A percentile compares a stretch with the other conserved stretches of the same genome.
These are phyloP conservation scores for Hemibagrus wyckioides DNA, from an alignment of 2,113 vertebrate species.

Conservation along the genomic window DNA sequence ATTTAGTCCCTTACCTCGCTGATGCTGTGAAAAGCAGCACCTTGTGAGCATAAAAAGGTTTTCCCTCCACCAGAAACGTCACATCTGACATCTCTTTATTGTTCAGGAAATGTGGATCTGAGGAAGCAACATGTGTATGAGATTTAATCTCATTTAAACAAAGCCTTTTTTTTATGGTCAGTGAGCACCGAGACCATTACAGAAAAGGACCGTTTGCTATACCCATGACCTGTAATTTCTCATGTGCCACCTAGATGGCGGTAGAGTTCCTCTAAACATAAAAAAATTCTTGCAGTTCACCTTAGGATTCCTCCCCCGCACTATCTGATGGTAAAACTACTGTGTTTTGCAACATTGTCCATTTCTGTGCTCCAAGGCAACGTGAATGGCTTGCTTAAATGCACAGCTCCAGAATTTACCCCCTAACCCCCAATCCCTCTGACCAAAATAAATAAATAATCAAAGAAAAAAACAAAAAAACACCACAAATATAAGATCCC, in stretches of 20 bases:
- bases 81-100: conserved; percentile 81
- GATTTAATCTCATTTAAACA: background rate
- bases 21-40: conserved; percentile 79
- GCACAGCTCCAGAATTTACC: background rate
- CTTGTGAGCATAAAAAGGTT: conserved; percentile 80
- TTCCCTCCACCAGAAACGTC: conserved; percentile 79
- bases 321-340: background rate
- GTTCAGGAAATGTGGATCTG: conserved; percentile 78
- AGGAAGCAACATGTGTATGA: conserved; percentile 14
- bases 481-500: background rate
- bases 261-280: conserved; percentile 26
- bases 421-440: background rate
- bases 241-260: conserved; percentile 40
- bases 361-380: background rate
- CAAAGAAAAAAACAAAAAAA: background rate
- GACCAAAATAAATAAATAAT: background rate
- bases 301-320: conserved; percentile 4
- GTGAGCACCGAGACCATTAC: background rate
- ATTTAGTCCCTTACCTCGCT: conserved; percentile 62
- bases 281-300: background rate
- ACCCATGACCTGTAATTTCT: background rate
- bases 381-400: background rate
- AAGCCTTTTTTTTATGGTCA: background rate
- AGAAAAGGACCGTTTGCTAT: background rate
- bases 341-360: background rate